Evolutionary conservation across 1,140 invertebrate genomes (phyloP), one percentile per base, ranked within the genome.

Genomic region (Drosophila micromelanica): DNA sequence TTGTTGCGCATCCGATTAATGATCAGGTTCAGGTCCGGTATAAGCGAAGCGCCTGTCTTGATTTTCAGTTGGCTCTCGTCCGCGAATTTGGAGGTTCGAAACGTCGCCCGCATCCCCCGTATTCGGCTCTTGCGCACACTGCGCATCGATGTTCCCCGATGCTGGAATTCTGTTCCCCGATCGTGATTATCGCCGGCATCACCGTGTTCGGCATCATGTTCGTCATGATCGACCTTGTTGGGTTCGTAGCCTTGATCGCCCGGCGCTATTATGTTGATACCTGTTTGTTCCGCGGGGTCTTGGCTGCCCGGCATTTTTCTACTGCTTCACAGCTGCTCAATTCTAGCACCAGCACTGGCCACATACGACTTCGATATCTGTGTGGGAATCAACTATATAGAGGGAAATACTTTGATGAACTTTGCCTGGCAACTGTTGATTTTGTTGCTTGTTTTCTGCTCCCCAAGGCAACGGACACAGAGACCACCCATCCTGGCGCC

Each of bases 31-130:
- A 91, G 61, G 38, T 91, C 68, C 3, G 90, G 90, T 63, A 91
- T 91, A 0, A 91, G 63, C 1, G 90, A 91, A 9, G 90, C 90
- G 3, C 90, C 90, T 0, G 90, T 91, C 11, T 78, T 84, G 5
- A 87, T 89, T 23, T 84, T 76, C 2, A 48, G 27, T 23, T 42
- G 8, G 23, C 55, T 48, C 2, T 65, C 32, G 0, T 6, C 17
- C 0, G 5, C 6, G 0, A 37, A 13, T 5, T 78, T 86, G 12
- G 12, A n/a, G 12, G 3, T 0, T 5, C 48, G 62, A 2, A 61
- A 62, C 0, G 1, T 12, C 0, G 13, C 8, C 1, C 54, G 46
- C n/a, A 27, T 0, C 0, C 37, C 23, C 13, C 30, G 49, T 7
- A 1, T 37, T 35, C 35, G 27, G 2, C 13, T 38, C 12, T 35